Evolutionary conservation across 2,888 invertebrate genomes (phyloP), one percentile per base, ranked within the genome.

Genomic region (Andricus curvator): DNA sequence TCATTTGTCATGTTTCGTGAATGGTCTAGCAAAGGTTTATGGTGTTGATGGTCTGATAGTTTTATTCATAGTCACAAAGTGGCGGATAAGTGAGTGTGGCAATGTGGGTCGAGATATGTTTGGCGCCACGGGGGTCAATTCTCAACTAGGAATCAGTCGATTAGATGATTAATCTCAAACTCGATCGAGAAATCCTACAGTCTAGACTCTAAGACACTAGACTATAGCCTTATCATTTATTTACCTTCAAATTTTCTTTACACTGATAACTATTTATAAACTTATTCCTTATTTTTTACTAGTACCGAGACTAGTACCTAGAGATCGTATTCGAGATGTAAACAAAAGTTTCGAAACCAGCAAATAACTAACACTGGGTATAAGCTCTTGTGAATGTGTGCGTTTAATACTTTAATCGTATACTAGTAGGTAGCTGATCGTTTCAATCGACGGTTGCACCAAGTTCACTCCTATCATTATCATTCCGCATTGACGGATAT

Each of bases 1-100:
- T 70, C 70, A 70, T 70, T 70, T 70, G 51, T 70, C 70, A 70
- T 68, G 68, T 68, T 48, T 51, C 51, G 51, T 48, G 51, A 70
- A 51, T 70, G 29, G 17, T 48, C 70, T 20, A 51, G 6, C 22
- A 44, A 6, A 48, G 25, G 11, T 68, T n/a, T 6, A n/a, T 68
- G 68, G 44, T 44, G 44, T 48, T 68, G 22, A 44, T 44, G 44
- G 41, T 25, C 44, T 17, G 25, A 62, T 62, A 25, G 62, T 3
- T 62, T 5, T 62, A 62, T 62, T 62, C 25, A 25, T 62, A 62
- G 62, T 62, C 62, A 62, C 56, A 56, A 56, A 56, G 56, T 56
- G 56, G 2, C 8, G n/a, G 51, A 56, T 62, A 62, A 22, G 13
- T 67, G 41, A 44, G 44, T 68, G 44, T 44, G 51, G 4, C 56